Conservation (phyloP, 2,888 invertebrate species). For the Chorisops tibialis region DNA sequence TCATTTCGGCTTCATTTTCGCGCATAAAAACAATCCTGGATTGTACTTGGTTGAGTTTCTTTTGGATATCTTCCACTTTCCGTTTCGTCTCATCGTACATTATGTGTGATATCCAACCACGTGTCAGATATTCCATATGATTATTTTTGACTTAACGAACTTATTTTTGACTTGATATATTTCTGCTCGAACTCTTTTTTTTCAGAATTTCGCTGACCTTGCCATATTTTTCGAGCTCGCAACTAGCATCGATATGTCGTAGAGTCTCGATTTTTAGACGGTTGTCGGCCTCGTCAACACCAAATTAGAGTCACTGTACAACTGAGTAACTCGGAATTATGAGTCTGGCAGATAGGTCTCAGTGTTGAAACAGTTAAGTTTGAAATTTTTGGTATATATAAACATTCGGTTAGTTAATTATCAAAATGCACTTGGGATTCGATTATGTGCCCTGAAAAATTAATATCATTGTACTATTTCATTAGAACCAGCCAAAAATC, state of each 20-base stretch:
- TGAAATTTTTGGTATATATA: too few relatives aligned
- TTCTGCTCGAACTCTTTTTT: slow-evolving; percentile 38
- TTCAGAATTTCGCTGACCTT: slow-evolving; percentile 43
- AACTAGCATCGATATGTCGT: slow-evolving; percentile 33
- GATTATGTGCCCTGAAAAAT: too few relatives aligned
- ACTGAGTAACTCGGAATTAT: too few relatives aligned
- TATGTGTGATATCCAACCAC: slow-evolving; percentile 57
- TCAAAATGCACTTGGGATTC: too few relatives aligned
- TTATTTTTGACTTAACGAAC: slow-evolving; percentile 41
- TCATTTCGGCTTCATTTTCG: slow-evolving; percentile 52
- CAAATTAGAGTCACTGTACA: too few relatives aligned
- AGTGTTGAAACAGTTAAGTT: too few relatives aligned
- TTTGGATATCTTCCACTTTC: slow-evolving; percentile 53
- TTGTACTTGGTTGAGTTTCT: slow-evolving; percentile 53
- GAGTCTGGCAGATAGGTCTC: too few relatives aligned
- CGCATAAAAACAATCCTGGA: slow-evolving; percentile 46
- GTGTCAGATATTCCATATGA: slow-evolving; percentile 55
- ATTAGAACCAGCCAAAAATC: too few relatives aligned
- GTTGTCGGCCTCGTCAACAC: slow-evolving; percentile 49
- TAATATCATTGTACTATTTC: too few relatives aligned
- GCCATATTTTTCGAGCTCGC: slow-evolving; percentile 42
- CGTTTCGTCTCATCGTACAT: slow-evolving; percentile 56
- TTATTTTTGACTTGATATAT: slow-evolving; percentile 35
- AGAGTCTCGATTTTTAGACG: slow-evolving; percentile 46
- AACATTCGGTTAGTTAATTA: too few relatives aligned